Evolutionary conservation across 2,888 invertebrate genomes (phyloP).

Genomic region (Volucella zonaria): DNA sequence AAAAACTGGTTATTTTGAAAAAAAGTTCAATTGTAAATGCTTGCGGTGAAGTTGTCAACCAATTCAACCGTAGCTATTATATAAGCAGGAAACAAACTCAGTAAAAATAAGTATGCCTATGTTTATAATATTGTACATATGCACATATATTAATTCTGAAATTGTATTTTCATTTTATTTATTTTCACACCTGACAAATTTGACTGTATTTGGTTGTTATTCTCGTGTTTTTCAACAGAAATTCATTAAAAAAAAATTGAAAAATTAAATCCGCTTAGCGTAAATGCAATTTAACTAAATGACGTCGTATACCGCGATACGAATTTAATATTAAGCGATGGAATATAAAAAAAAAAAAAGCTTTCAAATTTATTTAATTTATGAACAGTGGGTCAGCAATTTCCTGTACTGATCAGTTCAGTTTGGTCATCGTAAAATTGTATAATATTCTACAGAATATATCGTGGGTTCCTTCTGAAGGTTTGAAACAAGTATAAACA

Average conservation of each 20-base stretch:
- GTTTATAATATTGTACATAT: no score
- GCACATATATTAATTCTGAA: not conserved
- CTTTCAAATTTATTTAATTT: not conserved
- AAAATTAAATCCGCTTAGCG: not conserved
- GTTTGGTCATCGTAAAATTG: no score
- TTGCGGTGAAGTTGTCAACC: no score
- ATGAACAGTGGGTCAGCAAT: conserved; percentile 1
- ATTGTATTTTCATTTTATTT: not conserved
- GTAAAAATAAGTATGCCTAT: not conserved
- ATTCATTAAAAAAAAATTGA: not conserved
- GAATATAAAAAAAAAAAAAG: not conserved
- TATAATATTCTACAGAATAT: no score
- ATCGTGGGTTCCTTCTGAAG: no score
- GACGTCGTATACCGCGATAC: conserved; percentile 1
- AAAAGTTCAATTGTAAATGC: no score
- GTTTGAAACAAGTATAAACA: no score
- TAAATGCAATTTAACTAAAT: conserved; percentile 23
- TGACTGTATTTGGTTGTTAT: no score
- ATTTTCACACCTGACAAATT: not conserved
- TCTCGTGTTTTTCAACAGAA: not conserved
- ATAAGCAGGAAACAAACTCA: no score
- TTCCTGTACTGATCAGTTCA: no score
- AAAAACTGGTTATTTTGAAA: no score
- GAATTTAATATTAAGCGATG: not conserved
- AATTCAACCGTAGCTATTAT: no score